Evolutionary conservation across 2,888 invertebrate genomes (phyloP).

Genomic region (Geotrupes spiniger): DNA sequence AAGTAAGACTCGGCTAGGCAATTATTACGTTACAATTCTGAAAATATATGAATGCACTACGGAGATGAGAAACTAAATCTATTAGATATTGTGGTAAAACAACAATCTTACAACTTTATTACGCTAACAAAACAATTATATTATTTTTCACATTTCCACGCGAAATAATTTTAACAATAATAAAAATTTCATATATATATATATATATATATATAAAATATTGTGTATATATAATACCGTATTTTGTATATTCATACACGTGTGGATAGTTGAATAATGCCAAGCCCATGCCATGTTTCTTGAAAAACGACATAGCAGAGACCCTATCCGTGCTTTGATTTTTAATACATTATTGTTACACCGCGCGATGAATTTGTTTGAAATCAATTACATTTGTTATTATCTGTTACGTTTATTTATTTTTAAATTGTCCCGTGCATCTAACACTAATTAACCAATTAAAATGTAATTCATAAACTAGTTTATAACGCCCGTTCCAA

Average conservation of each 20-base stretch:
- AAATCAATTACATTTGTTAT: neutral
- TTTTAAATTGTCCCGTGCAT: neutral
- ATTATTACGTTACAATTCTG: conserved; percentile 3
- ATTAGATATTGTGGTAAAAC: no score
- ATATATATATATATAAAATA: no score
- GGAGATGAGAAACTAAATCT: no score
- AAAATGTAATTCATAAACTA: no score
- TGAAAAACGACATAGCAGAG: conserved; percentile 27
- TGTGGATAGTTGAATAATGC: conserved; percentile 27
- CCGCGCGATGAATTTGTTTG: neutral
- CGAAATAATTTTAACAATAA: no score
- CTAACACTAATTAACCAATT: neutral
- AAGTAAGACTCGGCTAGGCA: conserved; percentile 1
- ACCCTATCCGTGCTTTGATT: conserved; percentile 29
- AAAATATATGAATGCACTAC: no score
- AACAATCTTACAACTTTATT: no score
- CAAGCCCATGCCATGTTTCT: conserved; percentile 31
- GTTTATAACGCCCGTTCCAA: no score
- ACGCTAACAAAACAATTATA: no score
- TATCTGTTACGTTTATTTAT: neutral
- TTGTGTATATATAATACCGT: conserved; percentile 23
- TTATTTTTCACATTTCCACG: no score
- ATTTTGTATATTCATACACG: conserved; percentile 31
- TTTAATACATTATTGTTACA: conserved; percentile 22
- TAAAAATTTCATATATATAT: no score